phyloP scores from a whole-genome alignment of 53 echinoderm and acorn worm genomes.

The Paelopatides confundens region DNA sequence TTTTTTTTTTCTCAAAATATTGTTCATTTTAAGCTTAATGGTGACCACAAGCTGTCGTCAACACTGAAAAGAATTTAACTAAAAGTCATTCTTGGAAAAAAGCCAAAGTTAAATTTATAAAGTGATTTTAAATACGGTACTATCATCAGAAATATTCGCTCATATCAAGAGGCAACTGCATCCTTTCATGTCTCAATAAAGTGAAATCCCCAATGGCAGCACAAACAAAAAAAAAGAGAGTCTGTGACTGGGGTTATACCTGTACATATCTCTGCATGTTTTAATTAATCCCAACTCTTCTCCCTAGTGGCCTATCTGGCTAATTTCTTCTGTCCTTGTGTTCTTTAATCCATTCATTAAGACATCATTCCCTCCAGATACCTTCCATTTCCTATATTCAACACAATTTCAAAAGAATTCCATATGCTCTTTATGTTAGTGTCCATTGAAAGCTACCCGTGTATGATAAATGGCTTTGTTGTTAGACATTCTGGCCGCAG shows the following conservation, averaged over 20 bases:
- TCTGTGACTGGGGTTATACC: background rate
- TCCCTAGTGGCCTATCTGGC: constrained; percentile 38
- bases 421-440: background rate
- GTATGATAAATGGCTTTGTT: constrained; percentile 33
- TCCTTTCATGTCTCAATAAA: background rate
- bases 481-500: background rate
- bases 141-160: background rate
- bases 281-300: constrained; percentile 36
- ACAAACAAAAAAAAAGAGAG: background rate
- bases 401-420: constrained; percentile 21
- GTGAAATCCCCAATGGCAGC: constrained; percentile 20
- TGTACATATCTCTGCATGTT: background rate
- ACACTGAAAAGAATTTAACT: too few relatives aligned
- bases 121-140: too few relatives aligned
- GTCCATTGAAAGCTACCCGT: background rate
- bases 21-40: too few relatives aligned
- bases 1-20: too few relatives aligned
- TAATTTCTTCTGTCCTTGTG: constrained; percentile 41
- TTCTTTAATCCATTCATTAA: constrained; percentile 44
- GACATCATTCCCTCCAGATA: constrained; percentile 29
- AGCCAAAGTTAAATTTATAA: too few relatives aligned
- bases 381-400: constrained; percentile 25
- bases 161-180: background rate
- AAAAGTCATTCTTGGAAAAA: too few relatives aligned
- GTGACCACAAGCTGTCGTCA: too few relatives aligned